Conservation (phyloP, 2,113 vertebrate genomes). For the Loxodonta africana region DNA sequence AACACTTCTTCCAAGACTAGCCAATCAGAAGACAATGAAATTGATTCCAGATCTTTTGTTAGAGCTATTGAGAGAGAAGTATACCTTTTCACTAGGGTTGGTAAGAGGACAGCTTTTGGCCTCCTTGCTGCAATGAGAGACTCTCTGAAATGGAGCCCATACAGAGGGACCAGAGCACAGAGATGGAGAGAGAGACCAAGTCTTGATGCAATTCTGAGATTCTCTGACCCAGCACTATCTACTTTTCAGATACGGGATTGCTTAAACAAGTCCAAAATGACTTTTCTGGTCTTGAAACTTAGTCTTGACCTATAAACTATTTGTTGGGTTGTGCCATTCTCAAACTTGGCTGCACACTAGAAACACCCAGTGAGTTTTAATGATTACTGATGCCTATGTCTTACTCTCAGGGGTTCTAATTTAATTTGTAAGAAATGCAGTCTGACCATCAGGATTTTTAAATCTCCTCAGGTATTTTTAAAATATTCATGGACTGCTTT, state of each 20-base stretch:
- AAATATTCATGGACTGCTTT: neutral
- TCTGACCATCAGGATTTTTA: neutral
- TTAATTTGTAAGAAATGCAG: neutral
- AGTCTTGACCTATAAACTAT: neutral
- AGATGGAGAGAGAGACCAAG: neutral
- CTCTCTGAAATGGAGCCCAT: neutral
- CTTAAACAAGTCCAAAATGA: neutral
- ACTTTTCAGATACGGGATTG: neutral
- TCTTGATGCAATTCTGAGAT: neutral
- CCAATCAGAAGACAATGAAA: conserved; percentile 1
- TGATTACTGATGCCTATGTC: neutral
- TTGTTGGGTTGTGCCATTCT: neutral
- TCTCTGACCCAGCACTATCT: neutral
- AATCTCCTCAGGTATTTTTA: neutral
- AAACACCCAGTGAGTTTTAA: neutral
- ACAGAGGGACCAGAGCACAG: neutral
- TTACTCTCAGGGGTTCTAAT: neutral
- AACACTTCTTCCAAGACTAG: neutral
- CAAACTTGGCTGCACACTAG: neutral
- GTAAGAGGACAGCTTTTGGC: neutral
- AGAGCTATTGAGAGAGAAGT: neutral
- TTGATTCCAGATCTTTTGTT: neutral
- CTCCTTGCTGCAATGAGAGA: neutral
- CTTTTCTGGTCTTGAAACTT: neutral
- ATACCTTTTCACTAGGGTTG: neutral